Evolutionary conservation across 37 sponge, comb jelly and placozoan species (phyloP).

Genomic region (Petrosia ficiformis): DNA sequence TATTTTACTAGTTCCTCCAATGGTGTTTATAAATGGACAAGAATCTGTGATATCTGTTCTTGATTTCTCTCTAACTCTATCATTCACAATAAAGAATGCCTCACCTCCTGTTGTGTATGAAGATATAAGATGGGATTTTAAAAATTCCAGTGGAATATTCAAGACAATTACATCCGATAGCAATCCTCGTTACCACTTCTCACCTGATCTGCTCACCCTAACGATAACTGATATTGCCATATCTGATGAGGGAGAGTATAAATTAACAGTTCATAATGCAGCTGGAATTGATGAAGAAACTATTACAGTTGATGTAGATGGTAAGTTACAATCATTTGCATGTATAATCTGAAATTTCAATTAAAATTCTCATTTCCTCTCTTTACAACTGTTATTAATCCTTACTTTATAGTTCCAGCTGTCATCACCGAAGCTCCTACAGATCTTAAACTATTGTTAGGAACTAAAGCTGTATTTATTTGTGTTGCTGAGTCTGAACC

Average conservation of each 20-base stretch:
- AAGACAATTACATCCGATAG: no score
- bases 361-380: no score
- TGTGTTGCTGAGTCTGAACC: not conserved
- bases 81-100: slow-evolving; percentile 41
- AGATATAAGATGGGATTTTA: slow-evolving; percentile 45
- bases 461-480: not conserved
- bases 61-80: no score
- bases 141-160: no score
- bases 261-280: not conserved
- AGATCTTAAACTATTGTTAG: not conserved
- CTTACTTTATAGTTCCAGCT: not conserved
- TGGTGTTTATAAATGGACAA: no score
- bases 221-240: not conserved
- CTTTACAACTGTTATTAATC: no score
- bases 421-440: not conserved
- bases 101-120: slow-evolving; percentile 26
- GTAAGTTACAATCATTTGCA: slow-evolving; percentile 8
- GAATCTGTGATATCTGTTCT: no score
- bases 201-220: not conserved
- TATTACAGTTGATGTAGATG: not conserved
- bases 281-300: slow-evolving; percentile 13
- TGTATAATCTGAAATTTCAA: no score
- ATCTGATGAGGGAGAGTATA: slow-evolving; percentile 21
- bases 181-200: slow-evolving; percentile 2
- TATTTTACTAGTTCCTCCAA: no score